Evolutionary conservation across 2,797 vertebrate genomes (phyloP), one percentile per base, ranked within the genome.

Genomic region (Pseudotriccus pelzelni): DNA sequence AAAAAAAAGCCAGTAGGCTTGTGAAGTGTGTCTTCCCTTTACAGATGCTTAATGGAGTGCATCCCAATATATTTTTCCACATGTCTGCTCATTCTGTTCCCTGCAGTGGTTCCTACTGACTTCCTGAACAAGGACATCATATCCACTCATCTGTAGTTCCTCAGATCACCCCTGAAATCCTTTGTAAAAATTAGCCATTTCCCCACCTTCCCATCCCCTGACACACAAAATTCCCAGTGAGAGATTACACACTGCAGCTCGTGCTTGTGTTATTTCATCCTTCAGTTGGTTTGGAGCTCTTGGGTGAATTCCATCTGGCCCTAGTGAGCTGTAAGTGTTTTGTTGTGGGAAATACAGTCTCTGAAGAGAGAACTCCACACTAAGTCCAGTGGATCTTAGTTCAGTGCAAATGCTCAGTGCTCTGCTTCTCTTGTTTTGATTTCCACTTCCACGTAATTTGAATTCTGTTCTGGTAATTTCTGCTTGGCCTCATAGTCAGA

Each of bases 281-380:
- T 91, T 84, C 17, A 1, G 34, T 32, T 87, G 76, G 18, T 86
- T 94, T 81, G 86, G 58, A 80, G 73, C 89, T 55, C 82, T 62
- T 50, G 7, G 58, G 76, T 66, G 87, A 84, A 88, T 83, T 64
- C 79, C 73, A 18, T 84, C 66, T 89, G 76, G 14, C 85, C 87
- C 79, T 64, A 5, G 69, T 20, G 93, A 43, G 80, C 62, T 72
- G 5, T 36, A 70, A 24, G 69, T 12, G 17, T 44, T 56, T 28
- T 59, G 36, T 46, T 69, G 2, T 64, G 85, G 67, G 75, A 74
- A 56, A 46, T 58, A 34, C 1, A 1, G 21, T 83, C 67, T 84
- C 64, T 52, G 60, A 58, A 84, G 84, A 67, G 62, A 69, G 34
- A 79, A 18, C 66, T 50, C 58, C 2, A 0, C 47, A 25, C 44